Base-by-base conservation (phyloP, 2,113 vertebrate genomes). In the Alosa alosa region DNA sequence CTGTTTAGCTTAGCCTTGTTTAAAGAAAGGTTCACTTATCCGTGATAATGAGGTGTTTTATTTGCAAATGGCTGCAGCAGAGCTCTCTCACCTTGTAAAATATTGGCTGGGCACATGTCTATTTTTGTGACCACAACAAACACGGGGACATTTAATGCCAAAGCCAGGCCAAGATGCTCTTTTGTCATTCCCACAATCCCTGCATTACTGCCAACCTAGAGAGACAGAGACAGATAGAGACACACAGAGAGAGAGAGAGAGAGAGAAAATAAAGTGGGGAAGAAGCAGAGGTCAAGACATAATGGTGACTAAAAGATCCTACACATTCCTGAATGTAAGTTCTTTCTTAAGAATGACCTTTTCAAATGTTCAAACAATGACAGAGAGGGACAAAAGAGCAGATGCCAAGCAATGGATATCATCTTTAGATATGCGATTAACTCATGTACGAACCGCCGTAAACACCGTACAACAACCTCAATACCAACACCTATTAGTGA, bases 71-170 rank as follows among this genome's bases (percentile, higher is more conserved):
- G 45, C 81, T 39, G 7, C 78, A 6, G 81, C 82, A 47, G 6
- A 49, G 5, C 50, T 0, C 46, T 4, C 86, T 95, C 90, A 99
- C 98, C 98, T 96, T 99, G 97, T 20, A 99, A 90, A 91, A 99
- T 97, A 90, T 99, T 99, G 89, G 97, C 96, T 1, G 98, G 98
- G 92, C 98, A 99, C 98, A 99, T 99, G 92, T 99, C 98, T 20
- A 99, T 99, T 94, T 99, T 99, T 83, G 98, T 99, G 89, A 99
- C 97, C 86, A 99, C 98, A 46, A 99, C 98, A 87, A 99, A 99
- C 88, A 99, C 98, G 0, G 98, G 98, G 81, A 99, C 98, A 0
- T 97, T 99, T 45, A 99, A 96, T 7, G 98, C 98, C 91, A 99
- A 90, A 0, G 98, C 98, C 91, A 99, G 93, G 85, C 98, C 97